Base-by-base conservation (phyloP, 2,797 vertebrate species). In the Pagetopsis macropterus region DNA sequence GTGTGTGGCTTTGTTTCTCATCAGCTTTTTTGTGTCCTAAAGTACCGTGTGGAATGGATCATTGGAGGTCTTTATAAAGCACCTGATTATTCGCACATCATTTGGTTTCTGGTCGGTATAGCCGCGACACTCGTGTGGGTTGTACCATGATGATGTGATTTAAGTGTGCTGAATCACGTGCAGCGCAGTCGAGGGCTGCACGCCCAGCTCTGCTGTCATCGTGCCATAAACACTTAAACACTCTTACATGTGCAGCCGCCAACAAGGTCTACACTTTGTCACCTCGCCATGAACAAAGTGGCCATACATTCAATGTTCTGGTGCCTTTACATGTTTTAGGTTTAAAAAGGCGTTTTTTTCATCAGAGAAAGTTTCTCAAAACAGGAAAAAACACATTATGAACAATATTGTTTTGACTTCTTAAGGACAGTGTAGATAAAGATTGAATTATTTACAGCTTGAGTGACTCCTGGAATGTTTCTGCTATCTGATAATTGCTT, bases 161-260 rank as follows among this genome's bases (percentile, higher is more conserved):
- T 52, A 9, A 76, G 70, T 75, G 43, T 75, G 61, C 52, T 78
- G 75, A 75, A 67, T 87, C 69, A 82, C 8, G 3, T 65, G 43
- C 56, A n/a, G 62, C 27, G 1, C 41, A 54, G 12, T 9, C 17
- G 14, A 57, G 43, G 48, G 48, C n/a, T 56, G 44, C 10, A 21
- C 41, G 13, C 58, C 58, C 3, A 9, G 46, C 59, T 27, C 37
- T 21, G 49, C 59, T 74, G 58, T 64, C 65, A 43, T 72, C 31
- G 49, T 31, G n/a, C 27, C 33, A 40, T 23, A 44, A 46, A 73
- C 11, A 16, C 33, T 8, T 43, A 23, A 50, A 66, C 15, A 11
- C 5, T 19, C 55, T 48, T 2, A 31, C 48, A 3, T 3, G 23
- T 43, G 19, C 16, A 23, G 40, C 44, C 43, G 66, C 27, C 4